Percentiles rank a stretch among this genome's conserved stretches.
These are phyloP conservation scores for Diorhabda carinulata DNA, from an alignment of 1,140 invertebrate species.

Conservation along the genomic window DNA sequence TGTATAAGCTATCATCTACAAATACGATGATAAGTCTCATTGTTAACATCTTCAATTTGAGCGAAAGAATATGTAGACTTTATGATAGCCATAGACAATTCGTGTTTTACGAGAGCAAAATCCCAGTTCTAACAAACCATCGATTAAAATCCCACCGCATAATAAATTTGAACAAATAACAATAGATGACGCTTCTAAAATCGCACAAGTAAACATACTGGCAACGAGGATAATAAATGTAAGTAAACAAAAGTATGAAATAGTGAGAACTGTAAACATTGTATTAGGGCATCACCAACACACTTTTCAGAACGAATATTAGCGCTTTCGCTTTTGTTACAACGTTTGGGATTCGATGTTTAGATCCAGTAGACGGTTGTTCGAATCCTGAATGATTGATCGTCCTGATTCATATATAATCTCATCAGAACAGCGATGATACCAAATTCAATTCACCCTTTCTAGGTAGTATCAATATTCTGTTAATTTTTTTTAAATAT, in stretches of 20 bases:
- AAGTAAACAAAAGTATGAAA: conserved; percentile 37
- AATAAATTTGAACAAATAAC: neutral
- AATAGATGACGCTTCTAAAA: conserved; percentile 14
- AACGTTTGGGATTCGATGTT: conserved; percentile 7
- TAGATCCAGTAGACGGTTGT: conserved; percentile 13
- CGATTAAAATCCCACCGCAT: too few relatives aligned
- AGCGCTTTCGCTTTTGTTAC: neutral
- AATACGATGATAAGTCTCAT: too few relatives aligned
- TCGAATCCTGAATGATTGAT: conserved; percentile 17
- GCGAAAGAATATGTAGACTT: too few relatives aligned
- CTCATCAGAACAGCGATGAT: neutral
- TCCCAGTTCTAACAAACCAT: too few relatives aligned
- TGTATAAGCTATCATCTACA: too few relatives aligned
- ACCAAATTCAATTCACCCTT: neutral
- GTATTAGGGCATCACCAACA: conserved; percentile 4
- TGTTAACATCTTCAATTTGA: too few relatives aligned
- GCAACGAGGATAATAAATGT: conserved; percentile 23
- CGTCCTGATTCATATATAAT: neutral
- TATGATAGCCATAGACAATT: too few relatives aligned
- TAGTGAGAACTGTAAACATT: conserved; percentile 39
- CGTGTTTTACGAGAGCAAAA: too few relatives aligned
- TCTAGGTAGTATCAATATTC: neutral
- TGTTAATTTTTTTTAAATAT: too few relatives aligned
- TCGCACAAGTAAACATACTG: conserved; percentile 11
- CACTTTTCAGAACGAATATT: conserved; percentile 10